These are phyloP conservation scores for Poicephalus meyeri DNA, from an alignment of 2,113 vertebrate genomes.

Conservation along the genomic window DNA sequence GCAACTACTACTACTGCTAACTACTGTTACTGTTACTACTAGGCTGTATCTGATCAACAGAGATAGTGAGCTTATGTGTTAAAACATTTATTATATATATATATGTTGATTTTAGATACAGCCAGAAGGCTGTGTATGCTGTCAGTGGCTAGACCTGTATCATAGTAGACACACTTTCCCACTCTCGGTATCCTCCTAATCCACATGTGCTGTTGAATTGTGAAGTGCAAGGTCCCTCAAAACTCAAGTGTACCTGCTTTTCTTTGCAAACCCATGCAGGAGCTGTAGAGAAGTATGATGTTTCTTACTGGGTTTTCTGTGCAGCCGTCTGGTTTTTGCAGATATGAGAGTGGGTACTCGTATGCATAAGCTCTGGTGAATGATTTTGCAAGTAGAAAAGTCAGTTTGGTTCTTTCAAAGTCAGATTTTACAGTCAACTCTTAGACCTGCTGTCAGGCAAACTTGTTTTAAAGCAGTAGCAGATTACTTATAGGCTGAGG, in stretches of 20 bases:
- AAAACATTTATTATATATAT: background rate
- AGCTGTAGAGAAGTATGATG: background rate
- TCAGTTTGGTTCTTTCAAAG: background rate
- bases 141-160: background rate
- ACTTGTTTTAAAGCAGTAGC: background rate
- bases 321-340: background rate
- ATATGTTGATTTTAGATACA: background rate
- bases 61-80: background rate
- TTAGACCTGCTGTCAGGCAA: background rate
- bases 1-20: background rate
- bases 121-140: background rate
- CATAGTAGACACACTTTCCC: background rate
- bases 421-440: background rate
- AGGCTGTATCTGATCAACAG: background rate
- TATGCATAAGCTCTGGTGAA: background rate
- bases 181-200: background rate
- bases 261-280: background rate
- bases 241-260: background rate
- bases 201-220: background rate
- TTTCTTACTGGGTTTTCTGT: background rate
- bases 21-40: background rate
- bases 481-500: background rate
- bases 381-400: background rate
- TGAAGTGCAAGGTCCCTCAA: background rate
- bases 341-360: background rate